Base-by-base conservation (phyloP, 2,113 vertebrate species). In the Bufo gargarizans region DNA sequence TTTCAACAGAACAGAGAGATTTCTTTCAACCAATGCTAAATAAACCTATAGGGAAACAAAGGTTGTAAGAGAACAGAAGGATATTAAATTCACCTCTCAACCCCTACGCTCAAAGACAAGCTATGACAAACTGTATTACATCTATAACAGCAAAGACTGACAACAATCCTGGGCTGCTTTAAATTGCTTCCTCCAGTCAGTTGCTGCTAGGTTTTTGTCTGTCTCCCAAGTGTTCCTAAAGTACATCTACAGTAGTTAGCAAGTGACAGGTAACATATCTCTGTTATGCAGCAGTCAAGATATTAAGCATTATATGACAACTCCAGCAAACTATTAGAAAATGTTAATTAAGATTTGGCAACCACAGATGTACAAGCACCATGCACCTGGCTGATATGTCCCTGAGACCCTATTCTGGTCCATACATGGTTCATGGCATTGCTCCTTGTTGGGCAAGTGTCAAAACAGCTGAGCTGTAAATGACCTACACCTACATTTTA, bases 1-100 rank as follows among this genome's bases (percentile, higher is more conserved):
- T 87, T 56, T 63, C 76, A 80, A 33, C 16, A 81, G 61, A 87
- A 80, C 77, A 69, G 12, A 71, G 45, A 87, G 5, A 56, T 67
- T 47, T 6, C 19, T 58, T 87, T 71, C 63, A 47, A 71, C 3
- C 59, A 79, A 8, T 79, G n/a, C 33, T n/a, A 67, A n/a, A 67
- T 56, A 67, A 87, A 80, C 63, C 86, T 87, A 81, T 79, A 58
- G 86, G 86, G 86, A 87, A 87, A 78, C 71, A 78, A 61, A 77
- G 63, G 77, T 71, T 87, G 63, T 47, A 63, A 19, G 47, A 53
- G 17, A 87, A 87, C 63, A 87, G 22, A n/a, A 6, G 77, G 76
- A 87, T 80, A 87, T 87, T 80, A 81, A 79, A 87, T 87, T 71
- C 61, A 80, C 77, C 77, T 80, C 69, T 80, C n/a, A 79, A 55